Percentiles rank a stretch among this genome's conserved stretches.
phyloP scores from a whole-genome alignment of 2,113 vertebrate genomes.

The Chaetodon auriga region DNA sequence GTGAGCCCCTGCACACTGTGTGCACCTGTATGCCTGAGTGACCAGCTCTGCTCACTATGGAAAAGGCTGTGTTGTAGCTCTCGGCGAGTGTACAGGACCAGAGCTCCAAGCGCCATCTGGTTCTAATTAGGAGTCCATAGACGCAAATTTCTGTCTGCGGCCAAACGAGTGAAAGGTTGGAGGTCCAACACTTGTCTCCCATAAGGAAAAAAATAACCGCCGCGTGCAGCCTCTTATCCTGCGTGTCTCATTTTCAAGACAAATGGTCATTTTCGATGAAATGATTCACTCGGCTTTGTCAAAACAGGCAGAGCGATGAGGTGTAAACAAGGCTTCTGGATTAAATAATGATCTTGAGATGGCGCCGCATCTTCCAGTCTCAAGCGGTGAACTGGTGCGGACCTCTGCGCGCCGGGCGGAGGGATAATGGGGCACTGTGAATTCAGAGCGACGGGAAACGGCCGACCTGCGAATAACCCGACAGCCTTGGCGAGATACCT shows the following conservation, averaged over 20 bases:
- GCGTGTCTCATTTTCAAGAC: slow-evolving; percentile 62
- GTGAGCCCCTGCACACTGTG: slow-evolving; percentile 57
- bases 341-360: slow-evolving; percentile 1
- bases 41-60: slow-evolving; percentile 63
- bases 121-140: slow-evolving; percentile 82
- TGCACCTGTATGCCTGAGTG: slow-evolving; percentile 85
- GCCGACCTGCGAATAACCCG: slow-evolving; percentile 85
- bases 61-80: slow-evolving; percentile 79
- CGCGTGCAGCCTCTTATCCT: slow-evolving; percentile 60
- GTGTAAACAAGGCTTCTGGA: slow-evolving; percentile 57
- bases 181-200: slow-evolving; percentile 81
- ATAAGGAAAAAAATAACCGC: slow-evolving; percentile 65
- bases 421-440: slow-evolving; percentile 77
- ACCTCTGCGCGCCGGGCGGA: slow-evolving; percentile 16
- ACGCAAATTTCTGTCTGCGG: slow-evolving; percentile 78
- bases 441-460: slow-evolving; percentile 71
- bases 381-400: slow-evolving; percentile 17
- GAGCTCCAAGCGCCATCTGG: slow-evolving; percentile 83
- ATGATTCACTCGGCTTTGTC: slow-evolving; percentile 50
- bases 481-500: slow-evolving; percentile 81
- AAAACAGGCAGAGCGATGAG: slow-evolving; percentile 24
- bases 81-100: slow-evolving; percentile 63
- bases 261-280: slow-evolving; percentile 29
- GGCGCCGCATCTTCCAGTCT: slow-evolving; percentile 2
- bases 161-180: slow-evolving; percentile 78